Percentiles rank a stretch among this genome's conserved stretches.
Evolutionary conservation across 2,797 vertebrate species (phyloP).

Genomic region (Decapterus maruadsi): DNA sequence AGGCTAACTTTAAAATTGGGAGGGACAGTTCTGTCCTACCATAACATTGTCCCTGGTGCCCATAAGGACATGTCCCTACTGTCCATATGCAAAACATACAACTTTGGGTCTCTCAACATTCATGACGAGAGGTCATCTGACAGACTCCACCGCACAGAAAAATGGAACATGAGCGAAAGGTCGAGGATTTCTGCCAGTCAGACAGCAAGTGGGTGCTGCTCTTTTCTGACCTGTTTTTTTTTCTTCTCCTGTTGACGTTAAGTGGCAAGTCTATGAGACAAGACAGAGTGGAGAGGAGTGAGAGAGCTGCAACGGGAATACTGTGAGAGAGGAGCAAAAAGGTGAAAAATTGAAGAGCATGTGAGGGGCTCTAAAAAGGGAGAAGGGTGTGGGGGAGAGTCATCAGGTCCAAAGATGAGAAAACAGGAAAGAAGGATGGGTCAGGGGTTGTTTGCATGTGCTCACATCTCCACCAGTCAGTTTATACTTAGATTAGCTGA

Average conservation of each 20-base stretch:
- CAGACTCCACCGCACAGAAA: constrained; percentile 52
- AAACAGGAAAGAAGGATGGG: neutral
- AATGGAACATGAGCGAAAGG: constrained; percentile 63
- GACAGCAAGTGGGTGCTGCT: constrained; percentile 59
- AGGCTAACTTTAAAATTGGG: too few species aligned
- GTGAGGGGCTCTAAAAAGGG: constrained; percentile 26
- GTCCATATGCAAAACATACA: too few species aligned
- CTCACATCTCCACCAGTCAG: neutral
- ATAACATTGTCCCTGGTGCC: too few species aligned
- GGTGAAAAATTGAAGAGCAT: constrained; percentile 27
- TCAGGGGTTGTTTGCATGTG: neutral
- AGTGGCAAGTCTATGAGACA: constrained; percentile 55
- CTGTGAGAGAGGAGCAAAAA: constrained; percentile 25
- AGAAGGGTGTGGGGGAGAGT: neutral
- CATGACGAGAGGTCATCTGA: constrained; percentile 54
- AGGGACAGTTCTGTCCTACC: too few species aligned
- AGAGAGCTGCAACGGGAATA: constrained; percentile 19
- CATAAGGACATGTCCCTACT: too few species aligned
- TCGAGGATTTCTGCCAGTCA: constrained; percentile 63
- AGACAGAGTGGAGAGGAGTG: constrained; percentile 32
- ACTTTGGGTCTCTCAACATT: constrained; percentile 48
- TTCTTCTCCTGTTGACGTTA: constrained; percentile 32
- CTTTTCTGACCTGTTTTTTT: constrained; percentile 54
- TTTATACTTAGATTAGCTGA: constrained; percentile 5
- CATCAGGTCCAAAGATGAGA: constrained; percentile 11